Base-by-base conservation (phyloP, 2,888 invertebrate species). In the Flexamia atlantica region DNA sequence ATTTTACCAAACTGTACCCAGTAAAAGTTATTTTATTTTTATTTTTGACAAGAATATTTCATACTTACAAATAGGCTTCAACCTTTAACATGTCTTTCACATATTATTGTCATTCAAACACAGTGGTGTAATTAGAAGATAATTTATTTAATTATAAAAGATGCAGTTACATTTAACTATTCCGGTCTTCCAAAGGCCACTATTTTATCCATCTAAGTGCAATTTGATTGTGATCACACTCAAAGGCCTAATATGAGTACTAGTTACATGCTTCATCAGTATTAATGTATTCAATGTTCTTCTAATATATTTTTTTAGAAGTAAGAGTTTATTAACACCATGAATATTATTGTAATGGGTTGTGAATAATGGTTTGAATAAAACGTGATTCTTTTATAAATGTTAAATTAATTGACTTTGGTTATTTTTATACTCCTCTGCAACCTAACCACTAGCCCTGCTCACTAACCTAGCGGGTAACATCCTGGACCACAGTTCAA, bases 331-430 rank as follows among this genome's bases (percentile, higher is more conserved):
- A 76, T 42, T 76, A 76, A 76, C 76, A 76, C 76, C 76, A 76
- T 76, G 50, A 76, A 50, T 76, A 76, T 76, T 50, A 50, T 76
- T 76, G 76, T 76, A 50, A 50, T 76, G 76, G 76, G 76, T 46
- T 76, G 76, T 76, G 46, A 76, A 28, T 28, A 46, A 40, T 50
- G 76, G 76, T 76, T 76, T 76, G 76, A 76, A 76, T 76, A 76
- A 76, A 76, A 76, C 32, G 36, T 42, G 23, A 42, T 46, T 72
- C 76, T 76, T 76, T 76, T 72, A 72, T 72, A 72, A 42, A 72
- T 36, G 42, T 72, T 64, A 64, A 64, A 25, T 72, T 64, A 64
- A 64, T 10, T 53, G 53, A 4, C 23, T 53, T 23, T 7, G 23
- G 12, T 53, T 23, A 53, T 53, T 53, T 53, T 53, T 20, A 23